A percentile compares a stretch with the other conserved stretches of the same genome.
These are phyloP conservation scores for Formica exsecta DNA, from an alignment of 1,140 invertebrate species.

Conservation along the genomic window DNA sequence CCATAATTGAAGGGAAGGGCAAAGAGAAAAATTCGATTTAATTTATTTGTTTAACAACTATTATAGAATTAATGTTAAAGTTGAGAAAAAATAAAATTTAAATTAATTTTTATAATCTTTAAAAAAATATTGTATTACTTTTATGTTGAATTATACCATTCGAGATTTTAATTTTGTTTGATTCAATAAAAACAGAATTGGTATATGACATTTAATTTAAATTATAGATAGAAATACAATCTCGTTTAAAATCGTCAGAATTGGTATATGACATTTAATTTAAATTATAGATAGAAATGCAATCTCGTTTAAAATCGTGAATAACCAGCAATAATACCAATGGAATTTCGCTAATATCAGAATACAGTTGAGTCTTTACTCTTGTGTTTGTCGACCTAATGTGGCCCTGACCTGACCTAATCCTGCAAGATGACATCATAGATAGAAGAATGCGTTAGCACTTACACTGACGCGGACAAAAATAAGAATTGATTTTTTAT, in stretches of 20 bases:
- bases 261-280: background rate
- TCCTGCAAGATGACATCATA: constrained; percentile 36
- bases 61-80: background rate
- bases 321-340: too few relatives aligned
- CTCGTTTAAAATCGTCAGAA: background rate
- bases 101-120: background rate
- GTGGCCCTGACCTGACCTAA: constrained; percentile 47
- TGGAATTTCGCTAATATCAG: background rate
- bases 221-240: background rate
- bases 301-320: background rate
- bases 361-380: background rate
- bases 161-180: background rate
- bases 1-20: background rate
- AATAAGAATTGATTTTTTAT: constrained; percentile 8
- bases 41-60: background rate
- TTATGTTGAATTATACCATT: background rate
- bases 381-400: background rate
- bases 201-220: background rate
- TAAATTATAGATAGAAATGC: background rate
- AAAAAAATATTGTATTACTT: background rate
- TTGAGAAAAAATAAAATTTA: background rate
- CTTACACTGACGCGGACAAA: constrained; percentile 5
- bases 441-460: constrained; percentile 34
- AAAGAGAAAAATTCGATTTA: background rate
- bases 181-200: background rate